Evolutionary conservation across 2,888 invertebrate species (phyloP).

Genomic region (Ctenicera cuprea): DNA sequence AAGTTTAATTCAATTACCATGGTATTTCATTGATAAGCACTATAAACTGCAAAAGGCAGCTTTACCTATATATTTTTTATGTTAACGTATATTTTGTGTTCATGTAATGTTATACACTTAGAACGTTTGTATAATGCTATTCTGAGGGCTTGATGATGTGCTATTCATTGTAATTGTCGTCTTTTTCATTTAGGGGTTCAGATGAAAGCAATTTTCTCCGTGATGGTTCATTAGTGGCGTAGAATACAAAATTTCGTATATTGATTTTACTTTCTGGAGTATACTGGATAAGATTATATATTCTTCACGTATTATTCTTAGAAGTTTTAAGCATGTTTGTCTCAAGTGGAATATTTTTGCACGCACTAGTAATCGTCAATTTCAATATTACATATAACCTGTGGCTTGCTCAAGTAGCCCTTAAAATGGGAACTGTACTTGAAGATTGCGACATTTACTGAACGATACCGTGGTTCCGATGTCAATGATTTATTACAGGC

Average conservation of each 20-base stretch:
- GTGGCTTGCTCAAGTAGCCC: neutral
- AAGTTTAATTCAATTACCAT: too few species aligned
- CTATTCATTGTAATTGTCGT: slow-evolving; percentile 30
- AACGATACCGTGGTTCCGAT: neutral
- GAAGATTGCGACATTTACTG: neutral
- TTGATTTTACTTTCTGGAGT: slow-evolving; percentile 7
- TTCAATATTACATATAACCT: neutral
- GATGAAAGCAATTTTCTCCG: slow-evolving; percentile 26
- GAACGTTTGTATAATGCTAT: slow-evolving; percentile 6
- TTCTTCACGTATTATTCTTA: neutral
- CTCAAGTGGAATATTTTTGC: too few species aligned
- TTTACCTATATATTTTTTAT: too few species aligned
- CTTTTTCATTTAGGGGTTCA: slow-evolving; percentile 33
- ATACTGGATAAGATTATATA: neutral
- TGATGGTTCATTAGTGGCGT: slow-evolving; percentile 32
- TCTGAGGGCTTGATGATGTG: slow-evolving; percentile 3
- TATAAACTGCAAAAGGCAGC: too few species aligned
- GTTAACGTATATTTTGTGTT: slow-evolving; percentile 1
- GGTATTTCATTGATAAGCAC: too few species aligned
- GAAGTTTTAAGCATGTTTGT: neutral
- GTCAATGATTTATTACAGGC: slow-evolving; percentile 4
- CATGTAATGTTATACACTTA: neutral
- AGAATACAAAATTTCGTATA: slow-evolving; percentile 28
- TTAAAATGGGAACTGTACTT: neutral
- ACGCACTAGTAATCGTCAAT: too few species aligned